phyloP scores from a whole-genome alignment of 2,888 invertebrate species.

The Bhutanitis thaidina region DNA sequence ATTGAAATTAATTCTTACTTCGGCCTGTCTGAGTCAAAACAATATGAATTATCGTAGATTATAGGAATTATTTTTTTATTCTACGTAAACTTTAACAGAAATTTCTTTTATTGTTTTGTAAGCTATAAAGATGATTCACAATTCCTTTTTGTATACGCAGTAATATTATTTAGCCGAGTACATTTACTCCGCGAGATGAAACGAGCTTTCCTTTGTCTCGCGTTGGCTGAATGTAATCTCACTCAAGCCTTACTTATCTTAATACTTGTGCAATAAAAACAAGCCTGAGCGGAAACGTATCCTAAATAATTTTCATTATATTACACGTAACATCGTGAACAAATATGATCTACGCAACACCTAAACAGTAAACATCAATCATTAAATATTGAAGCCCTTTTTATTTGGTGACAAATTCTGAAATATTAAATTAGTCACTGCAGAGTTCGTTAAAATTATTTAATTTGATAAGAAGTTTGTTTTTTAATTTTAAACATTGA shows the following conservation, averaged over 20 bases:
- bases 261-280: conserved; percentile 18
- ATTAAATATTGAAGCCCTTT: no score
- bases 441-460: no score
- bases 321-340: not conserved
- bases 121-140: not conserved
- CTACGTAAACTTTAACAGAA: no score
- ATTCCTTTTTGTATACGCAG: conserved; percentile 7
- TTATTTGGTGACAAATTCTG: no score
- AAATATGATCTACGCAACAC: not conserved
- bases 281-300: not conserved
- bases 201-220: conserved; percentile 14
- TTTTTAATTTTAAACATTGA: no score
- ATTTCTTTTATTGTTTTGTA: not conserved
- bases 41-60: no score
- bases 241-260: conserved; percentile 19
- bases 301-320: conserved; percentile 14
- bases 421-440: no score
- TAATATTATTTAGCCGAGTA: conserved; percentile 16
- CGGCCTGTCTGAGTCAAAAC: no score
- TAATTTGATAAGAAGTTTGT: no score
- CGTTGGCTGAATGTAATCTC: conserved; percentile 17
- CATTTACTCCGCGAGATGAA: conserved; percentile 5
- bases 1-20: no score
- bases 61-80: no score
- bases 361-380: conserved; percentile 6